phyloP scores from a whole-genome alignment of 2,888 invertebrate species.

The Eristalis arbustorum region DNA sequence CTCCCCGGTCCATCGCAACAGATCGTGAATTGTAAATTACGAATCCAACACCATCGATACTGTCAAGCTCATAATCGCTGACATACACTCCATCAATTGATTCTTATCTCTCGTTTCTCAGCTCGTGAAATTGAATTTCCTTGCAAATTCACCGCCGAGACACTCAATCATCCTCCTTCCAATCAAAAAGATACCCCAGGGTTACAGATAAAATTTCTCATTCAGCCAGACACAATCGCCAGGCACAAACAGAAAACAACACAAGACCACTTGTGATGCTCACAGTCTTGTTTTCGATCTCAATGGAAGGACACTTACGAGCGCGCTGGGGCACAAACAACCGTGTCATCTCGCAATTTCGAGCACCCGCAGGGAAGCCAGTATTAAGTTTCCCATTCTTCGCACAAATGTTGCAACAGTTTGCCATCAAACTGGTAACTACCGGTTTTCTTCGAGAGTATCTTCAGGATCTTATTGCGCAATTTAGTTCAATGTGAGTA shows the following conservation, averaged over 20 bases:
- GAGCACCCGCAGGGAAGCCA: constrained; percentile 52
- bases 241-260: constrained; percentile 1
- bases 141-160: constrained; percentile 27
- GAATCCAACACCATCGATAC: neutral
- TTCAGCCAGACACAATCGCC: constrained; percentile 49
- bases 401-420: constrained; percentile 53
- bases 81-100: constrained; percentile 37
- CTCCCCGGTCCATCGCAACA: neutral
- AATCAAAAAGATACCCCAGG: constrained; percentile 57
- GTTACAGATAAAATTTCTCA: constrained; percentile 56
- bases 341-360: constrained; percentile 57
- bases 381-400: constrained; percentile 59
- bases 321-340: constrained; percentile 21
- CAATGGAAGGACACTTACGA: constrained; percentile 23
- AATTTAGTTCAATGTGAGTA: constrained; percentile 53
- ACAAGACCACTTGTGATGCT: constrained; percentile 19
- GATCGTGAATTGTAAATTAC: neutral
- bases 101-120: constrained; percentile 34
- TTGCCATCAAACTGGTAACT: constrained; percentile 44
- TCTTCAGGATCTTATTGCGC: constrained; percentile 59
- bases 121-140: constrained; percentile 44
- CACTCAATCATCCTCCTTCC: constrained; percentile 62
- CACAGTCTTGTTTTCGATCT: constrained; percentile 1
- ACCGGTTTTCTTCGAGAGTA: constrained; percentile 39
- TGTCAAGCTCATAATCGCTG: neutral